A percentile compares a stretch with the other conserved stretches of the same genome.
Conservation (phyloP, 2,113 vertebrate genomes). For the Panthera leo region DNA sequence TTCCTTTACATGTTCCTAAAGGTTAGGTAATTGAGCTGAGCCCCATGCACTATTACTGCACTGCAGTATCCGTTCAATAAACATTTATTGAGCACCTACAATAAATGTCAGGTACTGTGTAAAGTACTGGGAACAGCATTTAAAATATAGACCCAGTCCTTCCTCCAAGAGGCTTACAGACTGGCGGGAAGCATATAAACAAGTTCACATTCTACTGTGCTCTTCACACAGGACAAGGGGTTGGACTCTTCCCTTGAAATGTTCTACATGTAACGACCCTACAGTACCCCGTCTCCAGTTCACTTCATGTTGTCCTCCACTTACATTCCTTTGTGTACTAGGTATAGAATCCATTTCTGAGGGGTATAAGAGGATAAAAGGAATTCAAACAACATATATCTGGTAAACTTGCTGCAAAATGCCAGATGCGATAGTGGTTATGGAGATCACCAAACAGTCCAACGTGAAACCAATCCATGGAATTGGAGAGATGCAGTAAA, state of each 20-base stretch:
- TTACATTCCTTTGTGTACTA: neutral
- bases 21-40: conserved; percentile 11
- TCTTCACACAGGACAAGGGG: neutral
- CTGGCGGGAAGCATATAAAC: neutral
- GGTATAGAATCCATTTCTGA: neutral
- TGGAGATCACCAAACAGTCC: neutral
- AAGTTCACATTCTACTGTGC: neutral
- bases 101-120: neutral
- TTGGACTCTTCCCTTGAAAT: neutral
- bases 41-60: neutral
- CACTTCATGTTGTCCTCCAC: neutral
- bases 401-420: neutral
- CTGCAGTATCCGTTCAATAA: neutral
- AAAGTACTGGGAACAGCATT: neutral
- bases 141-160: neutral
- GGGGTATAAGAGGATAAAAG: neutral
- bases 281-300: neutral
- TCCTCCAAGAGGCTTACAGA: neutral
- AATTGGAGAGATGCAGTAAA: neutral
- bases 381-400: conserved; percentile 7
- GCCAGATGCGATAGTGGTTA: neutral
- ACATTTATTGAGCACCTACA: neutral
- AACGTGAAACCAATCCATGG: neutral
- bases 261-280: neutral
- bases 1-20: conserved; percentile 35